Base-by-base conservation (phyloP, 2,113 vertebrate genomes). In the Hassar affinis region DNA sequence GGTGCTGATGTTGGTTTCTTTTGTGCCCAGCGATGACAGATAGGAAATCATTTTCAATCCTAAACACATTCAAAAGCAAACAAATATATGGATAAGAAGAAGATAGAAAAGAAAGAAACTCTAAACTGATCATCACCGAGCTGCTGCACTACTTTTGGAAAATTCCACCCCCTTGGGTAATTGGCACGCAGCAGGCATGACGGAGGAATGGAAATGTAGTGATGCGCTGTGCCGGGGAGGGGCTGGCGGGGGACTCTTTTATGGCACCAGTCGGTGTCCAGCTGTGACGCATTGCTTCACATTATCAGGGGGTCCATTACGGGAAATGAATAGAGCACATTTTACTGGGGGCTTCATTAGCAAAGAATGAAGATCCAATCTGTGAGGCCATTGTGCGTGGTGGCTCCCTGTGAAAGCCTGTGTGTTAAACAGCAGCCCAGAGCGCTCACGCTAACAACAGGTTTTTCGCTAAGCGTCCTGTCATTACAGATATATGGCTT, bases 141-240 rank as follows among this genome's bases (percentile, higher is more conserved):
- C 72, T n/a, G 10, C n/a, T 42, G 14, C 5, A 2, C 6, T n/a
- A 59, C 59, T 66, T 66, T 79, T 42, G 54, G 59, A 74, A 51
- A 64, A 80, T 84, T 66, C 72, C 45, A n/a, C 56, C 75, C 69
- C 76, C 57, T 47, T n/a, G 38, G 84, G 84, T 87, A 87, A 88
- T 85, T 83, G 82, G 72, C 66, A 79, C 59, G 61, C 86, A 84
- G 83, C 86, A n/a, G 86, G 86, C 85, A 83, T 85, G 90, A 91
- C 90, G 78, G 90, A 64, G 75, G 91, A 90, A 90, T 88, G 88
- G 88, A 90, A 87, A 90, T 89, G 88, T 91, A 76, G 80, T 78
- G 85, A 85, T 86, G 62, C 66, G 56, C 79, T 45, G 59, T 80
- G 79, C 59, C 38, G 83, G 76, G 54, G 61, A 30, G 69, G 76